These are phyloP conservation scores for Ametastegia equiseti DNA, from an alignment of 2,888 invertebrate species.

Conservation along the genomic window DNA sequence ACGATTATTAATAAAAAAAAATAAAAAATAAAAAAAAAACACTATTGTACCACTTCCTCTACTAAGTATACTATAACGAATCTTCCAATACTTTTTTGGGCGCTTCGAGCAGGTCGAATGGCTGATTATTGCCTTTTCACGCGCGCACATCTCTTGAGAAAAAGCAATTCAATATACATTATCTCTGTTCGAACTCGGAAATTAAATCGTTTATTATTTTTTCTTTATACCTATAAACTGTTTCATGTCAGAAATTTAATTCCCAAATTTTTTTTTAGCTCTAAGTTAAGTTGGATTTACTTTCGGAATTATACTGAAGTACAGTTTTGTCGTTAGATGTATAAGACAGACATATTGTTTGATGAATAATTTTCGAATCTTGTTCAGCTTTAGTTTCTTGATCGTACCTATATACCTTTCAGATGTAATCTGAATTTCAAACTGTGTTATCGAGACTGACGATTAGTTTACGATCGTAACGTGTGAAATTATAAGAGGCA, in stretches of 20 bases:
- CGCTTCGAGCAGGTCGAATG: slow-evolving; percentile 17
- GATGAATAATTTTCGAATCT: background rate
- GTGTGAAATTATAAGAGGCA: slow-evolving; percentile 10
- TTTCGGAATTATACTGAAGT: background rate
- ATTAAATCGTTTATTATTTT: background rate
- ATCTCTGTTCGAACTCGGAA: background rate
- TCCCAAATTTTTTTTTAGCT: background rate
- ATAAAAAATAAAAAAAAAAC: too few relatives aligned
- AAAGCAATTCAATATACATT: slow-evolving; percentile 23
- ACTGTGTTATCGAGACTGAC: slow-evolving; percentile 25
- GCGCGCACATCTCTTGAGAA: background rate
- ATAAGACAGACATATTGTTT: background rate
- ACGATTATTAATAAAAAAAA: slow-evolving; percentile 46
- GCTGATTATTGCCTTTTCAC: background rate
- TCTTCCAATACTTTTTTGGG: slow-evolving; percentile 27
- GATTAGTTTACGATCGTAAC: slow-evolving; percentile 7
- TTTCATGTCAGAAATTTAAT: background rate
- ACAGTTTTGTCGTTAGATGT: background rate
- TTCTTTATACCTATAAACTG: background rate
- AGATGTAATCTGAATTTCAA: background rate
- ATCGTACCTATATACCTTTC: background rate
- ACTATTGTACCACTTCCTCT: slow-evolving; percentile 53
- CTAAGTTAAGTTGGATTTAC: background rate
- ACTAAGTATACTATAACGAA: slow-evolving; percentile 32
- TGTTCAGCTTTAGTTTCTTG: background rate